Evolutionary conservation across 2,113 vertebrate species (phyloP), one percentile per base, ranked within the genome.

Genomic region (Monopterus albus): DNA sequence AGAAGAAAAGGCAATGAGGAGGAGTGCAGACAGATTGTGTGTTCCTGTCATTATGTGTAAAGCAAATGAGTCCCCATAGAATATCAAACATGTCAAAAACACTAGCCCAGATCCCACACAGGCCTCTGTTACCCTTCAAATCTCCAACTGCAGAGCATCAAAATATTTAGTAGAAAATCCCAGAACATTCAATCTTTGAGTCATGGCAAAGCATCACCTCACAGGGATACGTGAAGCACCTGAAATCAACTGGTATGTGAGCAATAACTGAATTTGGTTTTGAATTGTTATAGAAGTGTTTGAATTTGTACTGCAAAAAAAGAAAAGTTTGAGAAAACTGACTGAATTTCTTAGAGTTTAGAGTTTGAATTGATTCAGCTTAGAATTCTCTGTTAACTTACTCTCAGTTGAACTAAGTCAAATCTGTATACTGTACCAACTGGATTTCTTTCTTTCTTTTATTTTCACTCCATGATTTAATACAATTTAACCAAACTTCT

Each of bases 31-130:
- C 60, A 59, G 69, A 61, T n/a, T 63, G 25, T 52, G 58, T 43
- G 25, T 70, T 26, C 42, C 68, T 79, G 82, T 69, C 33, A 62
- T 79, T 62, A 61, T 20, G 31, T 50, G 68, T 20, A 36, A 81
- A 58, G 40, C 17, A 49, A 83, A 86, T 81, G 38, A 75, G 57
- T 75, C 84, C 76, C 74, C 0, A 0, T 0, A 57, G 87, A 84
- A 63, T 10, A 53, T 50, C 43, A 45, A 45, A 43, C 43, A 43
- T 51, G 78, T 83, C 79, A 75, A 25, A 78, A 74, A 23, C 78
- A 75, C 14, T 75, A 53, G 55, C 2, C 56, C 6, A 13, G 68
- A 78, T 60, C 63, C 38, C 36, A 60, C 46, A 43, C 76, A 71
- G 69, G 43, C 43, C 45, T 6, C 25, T 26, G 43, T 33, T n/a